Conservation (phyloP, 37 sponge, comb jelly and placozoan genomes). For the Chondrilla cf. caribensis region DNA sequence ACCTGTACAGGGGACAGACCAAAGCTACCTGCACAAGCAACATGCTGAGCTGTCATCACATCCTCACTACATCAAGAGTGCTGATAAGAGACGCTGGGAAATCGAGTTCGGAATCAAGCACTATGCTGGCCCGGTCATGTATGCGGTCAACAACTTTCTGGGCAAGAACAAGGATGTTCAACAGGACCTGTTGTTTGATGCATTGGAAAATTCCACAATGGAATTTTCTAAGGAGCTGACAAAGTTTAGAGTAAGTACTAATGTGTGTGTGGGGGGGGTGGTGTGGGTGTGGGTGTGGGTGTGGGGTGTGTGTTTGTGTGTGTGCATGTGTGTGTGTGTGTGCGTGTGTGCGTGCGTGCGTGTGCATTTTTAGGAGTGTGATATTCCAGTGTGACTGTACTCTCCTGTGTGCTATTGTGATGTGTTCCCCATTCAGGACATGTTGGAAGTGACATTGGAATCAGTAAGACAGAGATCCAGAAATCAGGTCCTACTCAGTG, state of each 20-base stretch:
- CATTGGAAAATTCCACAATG: constrained; percentile 61
- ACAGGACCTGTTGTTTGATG: constrained; percentile 87
- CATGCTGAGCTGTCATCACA: constrained; percentile 72
- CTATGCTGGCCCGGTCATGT: constrained; percentile 91
- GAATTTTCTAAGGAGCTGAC: constrained; percentile 68
- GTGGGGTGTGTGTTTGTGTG: too few relatives aligned
- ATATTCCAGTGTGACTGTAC: too few relatives aligned
- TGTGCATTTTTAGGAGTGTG: too few relatives aligned
- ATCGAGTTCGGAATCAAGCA: constrained; percentile 85
- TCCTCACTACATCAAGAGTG: constrained; percentile 68
- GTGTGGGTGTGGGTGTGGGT: too few relatives aligned
- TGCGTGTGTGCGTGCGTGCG: too few relatives aligned
- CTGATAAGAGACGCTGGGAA: constrained; percentile 73
- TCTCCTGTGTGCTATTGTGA: too few relatives aligned
- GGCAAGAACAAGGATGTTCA: constrained; percentile 97
- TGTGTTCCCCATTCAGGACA: constrained; percentile 37
- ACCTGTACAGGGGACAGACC: constrained; percentile 71
- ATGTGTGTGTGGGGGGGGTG: too few relatives aligned
- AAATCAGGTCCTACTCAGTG: constrained; percentile 54
- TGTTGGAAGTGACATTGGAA: constrained; percentile 75
- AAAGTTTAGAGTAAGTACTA: constrained; percentile 61
- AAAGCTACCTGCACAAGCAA: constrained; percentile 80
- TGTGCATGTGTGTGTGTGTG: too few relatives aligned
- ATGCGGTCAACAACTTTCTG: constrained; percentile 69
- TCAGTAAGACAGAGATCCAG: constrained; percentile 48